Percentiles rank a stretch among this genome's conserved stretches.
phyloP scores from a whole-genome alignment of 2,888 invertebrate genomes.

The Cephus spinipes region DNA sequence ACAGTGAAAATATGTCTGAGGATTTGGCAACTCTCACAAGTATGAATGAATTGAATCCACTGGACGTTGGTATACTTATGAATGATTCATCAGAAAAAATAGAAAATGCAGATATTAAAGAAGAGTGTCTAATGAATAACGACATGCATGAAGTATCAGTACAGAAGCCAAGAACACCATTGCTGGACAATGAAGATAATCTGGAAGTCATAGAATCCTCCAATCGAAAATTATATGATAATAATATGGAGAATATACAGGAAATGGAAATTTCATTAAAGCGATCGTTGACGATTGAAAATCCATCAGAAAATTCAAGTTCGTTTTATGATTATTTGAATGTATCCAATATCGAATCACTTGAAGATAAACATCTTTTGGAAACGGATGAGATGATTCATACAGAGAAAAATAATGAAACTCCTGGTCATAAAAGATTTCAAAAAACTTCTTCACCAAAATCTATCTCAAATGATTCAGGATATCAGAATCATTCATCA shows the following conservation, averaged over 20 bases:
- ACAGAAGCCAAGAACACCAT: background rate
- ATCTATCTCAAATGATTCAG: background rate
- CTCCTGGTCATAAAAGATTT: background rate
- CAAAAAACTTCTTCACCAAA: background rate
- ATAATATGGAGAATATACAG: background rate
- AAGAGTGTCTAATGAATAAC: too few species aligned
- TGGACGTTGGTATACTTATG: background rate
- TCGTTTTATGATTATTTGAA: background rate
- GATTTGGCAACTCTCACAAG: background rate
- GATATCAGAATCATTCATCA: background rate
- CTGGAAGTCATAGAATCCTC: background rate
- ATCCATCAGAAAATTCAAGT: background rate
- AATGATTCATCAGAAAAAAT: background rate
- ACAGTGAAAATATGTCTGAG: background rate
- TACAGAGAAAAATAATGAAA: background rate
- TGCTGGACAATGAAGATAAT: background rate
- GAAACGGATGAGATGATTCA: background rate
- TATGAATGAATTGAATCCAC: background rate
- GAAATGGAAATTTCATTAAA: background rate
- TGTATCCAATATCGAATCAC: background rate
- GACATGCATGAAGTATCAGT: background rate
- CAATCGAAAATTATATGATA: background rate
- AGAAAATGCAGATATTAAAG: background rate
- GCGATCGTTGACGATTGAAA: background rate
- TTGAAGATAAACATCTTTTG: background rate